Percentiles rank a stretch among this genome's conserved stretches.
Evolutionary conservation across 1,140 invertebrate species (phyloP).

Genomic region (Choristoneura fumiferana): DNA sequence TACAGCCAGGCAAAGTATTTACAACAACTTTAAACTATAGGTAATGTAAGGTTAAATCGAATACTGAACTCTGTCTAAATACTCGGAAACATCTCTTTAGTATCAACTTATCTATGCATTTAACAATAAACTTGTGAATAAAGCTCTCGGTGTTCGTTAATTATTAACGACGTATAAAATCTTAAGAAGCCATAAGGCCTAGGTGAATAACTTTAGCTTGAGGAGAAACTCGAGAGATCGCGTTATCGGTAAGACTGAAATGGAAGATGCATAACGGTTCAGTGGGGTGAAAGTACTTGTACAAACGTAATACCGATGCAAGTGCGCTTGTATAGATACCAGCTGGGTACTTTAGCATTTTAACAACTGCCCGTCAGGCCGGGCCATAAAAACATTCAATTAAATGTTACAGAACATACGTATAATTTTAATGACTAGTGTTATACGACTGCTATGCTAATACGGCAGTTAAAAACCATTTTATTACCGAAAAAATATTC

Average conservation of each 20-base stretch:
- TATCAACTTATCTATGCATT: conserved; percentile 36
- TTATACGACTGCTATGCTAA: conserved; percentile 6
- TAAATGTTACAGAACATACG: neutral
- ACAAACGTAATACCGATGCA: conserved; percentile 43
- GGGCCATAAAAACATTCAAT: no score
- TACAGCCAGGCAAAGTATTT: no score
- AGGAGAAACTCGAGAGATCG: conserved; percentile 51
- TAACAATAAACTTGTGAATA: conserved; percentile 55
- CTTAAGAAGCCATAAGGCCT: conserved; percentile 10
- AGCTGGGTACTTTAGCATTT: conserved; percentile 19
- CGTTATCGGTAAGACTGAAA: conserved; percentile 44
- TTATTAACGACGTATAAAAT: conserved; percentile 40
- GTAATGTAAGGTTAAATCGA: no score
- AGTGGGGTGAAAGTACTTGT: conserved; percentile 68
- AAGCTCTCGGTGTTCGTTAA: conserved; percentile 46
- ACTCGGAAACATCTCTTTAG: conserved; percentile 38
- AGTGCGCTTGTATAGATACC: conserved; percentile 29
- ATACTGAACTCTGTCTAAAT: conserved; percentile 25
- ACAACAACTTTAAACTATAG: no score
- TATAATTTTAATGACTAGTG: neutral
- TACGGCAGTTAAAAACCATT: neutral
- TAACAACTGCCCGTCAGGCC: conserved; percentile 6
- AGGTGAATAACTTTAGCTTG: neutral
- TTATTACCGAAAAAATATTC: neutral
- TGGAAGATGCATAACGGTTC: conserved; percentile 50